These are phyloP conservation scores for Macrostomum cliftonense DNA, from an alignment of 2,888 invertebrate genomes.

Conservation along the genomic window DNA sequence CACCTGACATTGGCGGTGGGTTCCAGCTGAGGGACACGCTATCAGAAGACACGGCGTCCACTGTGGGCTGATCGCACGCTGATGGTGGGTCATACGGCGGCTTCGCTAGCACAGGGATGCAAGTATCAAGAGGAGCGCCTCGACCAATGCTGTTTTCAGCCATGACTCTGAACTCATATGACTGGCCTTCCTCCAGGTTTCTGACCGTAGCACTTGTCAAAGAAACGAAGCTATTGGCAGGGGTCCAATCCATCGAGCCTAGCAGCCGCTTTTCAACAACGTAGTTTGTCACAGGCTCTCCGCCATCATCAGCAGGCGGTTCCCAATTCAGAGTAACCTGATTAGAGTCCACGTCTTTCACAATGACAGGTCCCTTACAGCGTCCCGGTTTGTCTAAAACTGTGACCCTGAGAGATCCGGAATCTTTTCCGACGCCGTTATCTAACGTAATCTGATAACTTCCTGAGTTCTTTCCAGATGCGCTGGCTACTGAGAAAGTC, in stretches of 20 bases:
- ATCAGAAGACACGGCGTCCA: constrained; percentile 72
- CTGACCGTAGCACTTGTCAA: constrained; percentile 45
- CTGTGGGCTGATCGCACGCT: constrained; percentile 63
- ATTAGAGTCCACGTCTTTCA: constrained; percentile 83
- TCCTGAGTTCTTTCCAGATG: constrained; percentile 47
- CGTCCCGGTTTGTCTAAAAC: constrained; percentile 62
- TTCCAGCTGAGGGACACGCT: constrained; percentile 90
- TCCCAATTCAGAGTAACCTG: constrained; percentile 85
- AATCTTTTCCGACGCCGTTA: constrained; percentile 84
- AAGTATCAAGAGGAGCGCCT: constrained; percentile 69
- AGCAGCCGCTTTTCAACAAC: constrained; percentile 64
- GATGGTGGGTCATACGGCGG: constrained; percentile 86
- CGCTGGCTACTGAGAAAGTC: too few species aligned
- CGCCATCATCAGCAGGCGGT: constrained; percentile 87
- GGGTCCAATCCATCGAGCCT: too few species aligned
- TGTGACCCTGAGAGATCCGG: constrained; percentile 76
- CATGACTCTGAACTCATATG: constrained; percentile 91
- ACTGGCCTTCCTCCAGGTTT: constrained; percentile 69
- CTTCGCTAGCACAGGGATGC: constrained; percentile 75
- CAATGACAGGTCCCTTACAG: constrained; percentile 65
- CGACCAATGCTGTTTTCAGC: constrained; percentile 95
- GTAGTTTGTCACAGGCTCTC: constrained; percentile 80
- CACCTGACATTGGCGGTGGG: constrained; percentile 84
- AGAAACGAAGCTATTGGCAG: constrained; percentile 56
- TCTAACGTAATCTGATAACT: constrained; percentile 74